Conservation (phyloP, 2,888 invertebrate genomes). For the Ichneumon xanthorius region DNA sequence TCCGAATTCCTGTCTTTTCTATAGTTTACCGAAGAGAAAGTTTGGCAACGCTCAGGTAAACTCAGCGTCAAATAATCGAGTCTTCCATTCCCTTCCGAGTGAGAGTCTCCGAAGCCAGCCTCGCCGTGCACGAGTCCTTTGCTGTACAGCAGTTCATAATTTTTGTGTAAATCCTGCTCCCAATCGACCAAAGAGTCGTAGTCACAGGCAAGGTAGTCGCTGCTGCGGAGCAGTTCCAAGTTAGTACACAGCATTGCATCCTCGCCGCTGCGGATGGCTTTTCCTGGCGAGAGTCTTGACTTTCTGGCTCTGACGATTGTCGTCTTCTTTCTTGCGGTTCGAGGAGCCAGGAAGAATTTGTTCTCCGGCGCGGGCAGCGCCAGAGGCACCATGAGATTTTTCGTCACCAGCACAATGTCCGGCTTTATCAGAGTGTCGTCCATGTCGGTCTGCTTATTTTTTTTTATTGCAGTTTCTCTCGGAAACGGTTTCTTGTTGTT, state of each 20-base stretch:
- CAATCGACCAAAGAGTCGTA: conserved; percentile 21
- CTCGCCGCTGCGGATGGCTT: not conserved
- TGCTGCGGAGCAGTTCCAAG: not conserved
- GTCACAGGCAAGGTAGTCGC: not conserved
- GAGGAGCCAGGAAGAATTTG: conserved; percentile 33
- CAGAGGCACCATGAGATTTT: conserved; percentile 67
- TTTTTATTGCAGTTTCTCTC: not conserved
- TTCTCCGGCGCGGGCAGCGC: conserved; percentile 49
- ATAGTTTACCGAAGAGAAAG: not conserved
- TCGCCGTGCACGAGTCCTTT: not conserved
- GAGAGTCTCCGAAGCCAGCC: not conserved
- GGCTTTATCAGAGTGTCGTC: conserved; percentile 61
- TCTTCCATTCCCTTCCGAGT: not conserved
- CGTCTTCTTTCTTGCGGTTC: conserved; percentile 29
- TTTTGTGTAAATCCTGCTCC: not conserved
- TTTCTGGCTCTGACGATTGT: conserved; percentile 42
- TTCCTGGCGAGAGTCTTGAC: not conserved
- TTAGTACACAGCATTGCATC: not conserved
- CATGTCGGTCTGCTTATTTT: conserved; percentile 13
- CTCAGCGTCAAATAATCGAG: not conserved
- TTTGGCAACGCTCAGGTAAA: not conserved
- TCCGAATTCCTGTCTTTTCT: not conserved
- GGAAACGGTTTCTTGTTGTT: no score
- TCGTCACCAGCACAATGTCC: conserved; percentile 64
- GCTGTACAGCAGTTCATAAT: not conserved